Evolutionary conservation across 2,113 vertebrate genomes (phyloP).

Genomic region (Procapra przewalskii): DNA sequence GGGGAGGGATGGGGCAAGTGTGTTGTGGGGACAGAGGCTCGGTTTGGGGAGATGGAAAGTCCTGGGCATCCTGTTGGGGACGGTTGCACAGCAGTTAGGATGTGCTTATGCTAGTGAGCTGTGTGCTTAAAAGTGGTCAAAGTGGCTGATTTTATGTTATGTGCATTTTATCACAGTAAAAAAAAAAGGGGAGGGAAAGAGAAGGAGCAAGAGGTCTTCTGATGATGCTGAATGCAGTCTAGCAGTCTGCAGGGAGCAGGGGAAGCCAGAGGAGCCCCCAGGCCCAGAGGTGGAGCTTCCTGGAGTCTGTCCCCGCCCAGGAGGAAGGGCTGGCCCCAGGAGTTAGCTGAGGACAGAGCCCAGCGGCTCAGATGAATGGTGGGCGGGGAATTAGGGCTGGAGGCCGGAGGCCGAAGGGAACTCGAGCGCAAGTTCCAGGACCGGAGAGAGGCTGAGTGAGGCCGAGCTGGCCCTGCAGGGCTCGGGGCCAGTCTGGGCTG

Average conservation of each 20-base stretch:
- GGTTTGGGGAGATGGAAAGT: not conserved
- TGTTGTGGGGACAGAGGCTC: not conserved
- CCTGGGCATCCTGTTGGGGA: not conserved
- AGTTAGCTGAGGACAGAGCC: not conserved
- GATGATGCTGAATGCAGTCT: too few species aligned
- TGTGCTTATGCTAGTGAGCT: not conserved
- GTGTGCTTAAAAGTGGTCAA: rapidly evolving
- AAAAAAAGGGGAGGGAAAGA: not conserved
- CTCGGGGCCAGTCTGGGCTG: not conserved
- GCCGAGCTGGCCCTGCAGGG: too few species aligned
- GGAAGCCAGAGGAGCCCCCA: too few species aligned
- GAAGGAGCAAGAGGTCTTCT: not conserved
- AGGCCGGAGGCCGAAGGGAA: not conserved
- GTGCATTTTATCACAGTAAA: not conserved
- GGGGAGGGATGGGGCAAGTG: not conserved
- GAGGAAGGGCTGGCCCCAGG: not conserved
- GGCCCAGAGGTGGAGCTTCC: not conserved
- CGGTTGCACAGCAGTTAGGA: rapidly evolving
- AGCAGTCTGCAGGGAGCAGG: not conserved
- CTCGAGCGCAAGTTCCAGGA: not conserved
- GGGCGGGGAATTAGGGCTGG: not conserved
- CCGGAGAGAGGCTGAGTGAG: not conserved
- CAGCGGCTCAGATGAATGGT: not conserved
- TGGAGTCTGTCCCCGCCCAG: not conserved
- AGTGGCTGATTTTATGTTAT: too few species aligned